Evolutionary conservation across 2,888 invertebrate species (phyloP), one percentile per base, ranked within the genome.

Genomic region (Coremacera marginata): DNA sequence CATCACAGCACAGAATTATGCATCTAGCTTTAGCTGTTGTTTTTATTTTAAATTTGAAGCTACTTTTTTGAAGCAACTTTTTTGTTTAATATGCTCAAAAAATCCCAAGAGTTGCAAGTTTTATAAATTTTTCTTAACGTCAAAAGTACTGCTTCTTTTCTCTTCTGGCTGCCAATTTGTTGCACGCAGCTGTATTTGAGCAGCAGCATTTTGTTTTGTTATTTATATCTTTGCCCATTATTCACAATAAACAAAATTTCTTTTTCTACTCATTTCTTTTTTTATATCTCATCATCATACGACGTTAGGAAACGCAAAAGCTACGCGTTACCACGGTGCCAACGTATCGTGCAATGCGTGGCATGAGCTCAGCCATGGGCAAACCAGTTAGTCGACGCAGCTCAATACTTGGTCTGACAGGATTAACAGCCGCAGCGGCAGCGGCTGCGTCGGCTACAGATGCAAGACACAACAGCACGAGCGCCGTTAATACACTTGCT

Each of bases 331-430:
- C 86, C 70, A 84, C 86, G 75, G 84, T 85, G 82, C 83, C 86
- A 79, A 84, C 90, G 94, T 95, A 68, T 95, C 93, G 81, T 95
- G 96, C 90, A 87, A 92, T 84, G 93, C 85, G 88, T 82, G 89
- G 89, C 83, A 89, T 89, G 89, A 88, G 89, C 82, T 88, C 89
- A 75, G 80, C 85, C 76, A 88, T 90, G 89, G 89, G 90, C 72
- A 89, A 88, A 83, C 89, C 89, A 85, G 87, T 89, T 83, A 85
- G 87, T 77, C 85, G 86, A 49, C 86, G 87, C 81, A 86, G 85
- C 81, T 85, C 87, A 80, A 83, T 87, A 82, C 86, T 84, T 77
- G 86, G 86, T 75, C 82, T 86, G 77, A 81, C 84, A 77, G 84
- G 83, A 77, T 81, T 88, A 81, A 81, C 82, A 79, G 80, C 84